Evolutionary conservation across 1,140 invertebrate genomes (phyloP), one percentile per base, ranked within the genome.

Genomic region (Hirudo medicinalis): DNA sequence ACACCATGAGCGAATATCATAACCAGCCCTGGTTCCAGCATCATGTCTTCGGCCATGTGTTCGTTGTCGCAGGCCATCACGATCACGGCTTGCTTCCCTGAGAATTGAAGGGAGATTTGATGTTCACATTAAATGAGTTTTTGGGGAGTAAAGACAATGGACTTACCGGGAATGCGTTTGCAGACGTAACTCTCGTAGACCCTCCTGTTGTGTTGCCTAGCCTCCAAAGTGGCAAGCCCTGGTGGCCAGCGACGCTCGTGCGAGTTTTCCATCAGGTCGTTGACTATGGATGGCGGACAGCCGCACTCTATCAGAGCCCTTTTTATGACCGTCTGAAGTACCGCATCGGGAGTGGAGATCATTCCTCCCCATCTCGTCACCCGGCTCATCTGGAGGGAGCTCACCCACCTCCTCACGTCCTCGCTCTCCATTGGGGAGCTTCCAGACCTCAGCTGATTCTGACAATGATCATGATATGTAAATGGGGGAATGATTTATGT

Each of bases 1-100:
- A 97, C 92, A 72, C 93, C 94, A 83, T 97, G 93, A 70, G 94
- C 94, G 85, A 97, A 97, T 77, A 97, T 97, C 92, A 97, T 95
- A 20, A 97, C 91, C 75, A 97, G 85, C n/a, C 94, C 94, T 5
- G 94, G 94, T 76, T 95, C 91, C 43, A 94, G 86, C 85, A 96
- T 92, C 87, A 97, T 92, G 76, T 96, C 91, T 75, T 92, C 91
- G 74, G 90, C 89, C 85, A 97, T 92, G 79, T 96, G 93, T 36
- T 87, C 85, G 80, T 97, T 97, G 81, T 97, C 93, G 81, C 92
- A 94, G 73, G 90, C 89, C 76, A 97, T 86, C 36, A 96, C 92
- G 75, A 96, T 85, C 40, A 97, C 93, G 66, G 94, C 93, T 83
- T 95, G 92, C 79, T 93, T 94, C 72, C 91, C 91, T 78, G 79